Evolutionary conservation across 2,797 vertebrate species (phyloP).

Genomic region (Thaleichthys pacificus): DNA sequence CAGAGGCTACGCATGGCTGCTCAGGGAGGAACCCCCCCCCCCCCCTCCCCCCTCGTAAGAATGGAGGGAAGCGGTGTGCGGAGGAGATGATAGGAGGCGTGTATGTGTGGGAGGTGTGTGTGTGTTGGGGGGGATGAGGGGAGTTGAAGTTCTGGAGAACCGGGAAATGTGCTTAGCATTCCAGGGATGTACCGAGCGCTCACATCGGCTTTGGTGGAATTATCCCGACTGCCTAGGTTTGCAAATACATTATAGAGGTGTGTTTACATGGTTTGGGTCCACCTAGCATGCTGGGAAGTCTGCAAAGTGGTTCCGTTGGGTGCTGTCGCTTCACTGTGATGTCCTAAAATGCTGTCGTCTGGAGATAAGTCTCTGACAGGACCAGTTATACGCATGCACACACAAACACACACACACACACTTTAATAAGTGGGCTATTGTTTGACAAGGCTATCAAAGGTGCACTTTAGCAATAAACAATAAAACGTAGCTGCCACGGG

Average conservation of each 20-base stretch:
- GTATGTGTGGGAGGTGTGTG: constrained; percentile 10
- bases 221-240: constrained; percentile 30
- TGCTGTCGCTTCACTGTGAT: no score
- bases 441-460: constrained; percentile 39
- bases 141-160: constrained; percentile 27
- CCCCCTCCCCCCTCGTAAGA: neutral
- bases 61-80: constrained; percentile 23
- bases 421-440: constrained; percentile 17
- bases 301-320: no score
- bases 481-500: constrained; percentile 9
- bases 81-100: neutral
- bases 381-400: neutral
- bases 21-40: no score
- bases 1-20: no score
- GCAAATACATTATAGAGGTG: constrained; percentile 6
- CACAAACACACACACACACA: constrained; percentile 5
- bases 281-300: neutral
- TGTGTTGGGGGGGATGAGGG: constrained; percentile 19
- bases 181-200: constrained; percentile 19
- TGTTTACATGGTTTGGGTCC: constrained; percentile 16
- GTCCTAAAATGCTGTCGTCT: neutral
- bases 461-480: constrained; percentile 34
- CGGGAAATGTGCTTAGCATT: constrained; percentile 41
- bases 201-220: constrained; percentile 23
- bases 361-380: constrained; percentile 7